Percentiles rank a stretch among this genome's conserved stretches.
These are phyloP conservation scores for Armadillidium nasatum DNA, from an alignment of 1,140 invertebrate species.

Conservation along the genomic window DNA sequence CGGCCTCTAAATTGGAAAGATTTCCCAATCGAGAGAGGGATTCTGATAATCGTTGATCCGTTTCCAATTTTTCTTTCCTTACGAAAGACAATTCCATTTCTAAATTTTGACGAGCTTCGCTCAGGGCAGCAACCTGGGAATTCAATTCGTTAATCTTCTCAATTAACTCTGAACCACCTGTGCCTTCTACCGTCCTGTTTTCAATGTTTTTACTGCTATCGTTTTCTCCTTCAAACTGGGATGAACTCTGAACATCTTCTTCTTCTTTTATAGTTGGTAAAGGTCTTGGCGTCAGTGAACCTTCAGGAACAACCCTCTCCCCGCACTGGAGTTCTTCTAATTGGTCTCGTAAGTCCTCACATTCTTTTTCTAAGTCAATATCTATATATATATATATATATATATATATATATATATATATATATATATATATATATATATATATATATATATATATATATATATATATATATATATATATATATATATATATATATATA, in stretches of 20 bases:
- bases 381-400: neutral
- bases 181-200: neutral
- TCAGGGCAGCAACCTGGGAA: slow-evolving; percentile 31
- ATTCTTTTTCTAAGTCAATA: slow-evolving; percentile 33
- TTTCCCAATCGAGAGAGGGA: slow-evolving; percentile 27
- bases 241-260: neutral
- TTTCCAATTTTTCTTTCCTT: slow-evolving; percentile 18
- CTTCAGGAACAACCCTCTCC: slow-evolving; percentile 31
- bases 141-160: slow-evolving; percentile 27
- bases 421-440: too few species aligned
- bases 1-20: slow-evolving; percentile 30
- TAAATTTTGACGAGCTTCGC: slow-evolving; percentile 30
- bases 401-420: too few species aligned
- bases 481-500: too few species aligned
- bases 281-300: slow-evolving; percentile 24
- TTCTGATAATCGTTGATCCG: slow-evolving; percentile 21
- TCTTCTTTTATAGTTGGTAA: slow-evolving; percentile 35
- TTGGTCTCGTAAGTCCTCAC: slow-evolving; percentile 35
- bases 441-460: too few species aligned
- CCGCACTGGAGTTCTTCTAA: slow-evolving; percentile 45
- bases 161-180: slow-evolving; percentile 1
- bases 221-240: slow-evolving; percentile 14
- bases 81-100: slow-evolving; percentile 30
- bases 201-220: neutral
- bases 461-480: too few species aligned